phyloP scores from a whole-genome alignment of 64 coral and sea anemone genomes.

The Pachyseris speciosa region DNA sequence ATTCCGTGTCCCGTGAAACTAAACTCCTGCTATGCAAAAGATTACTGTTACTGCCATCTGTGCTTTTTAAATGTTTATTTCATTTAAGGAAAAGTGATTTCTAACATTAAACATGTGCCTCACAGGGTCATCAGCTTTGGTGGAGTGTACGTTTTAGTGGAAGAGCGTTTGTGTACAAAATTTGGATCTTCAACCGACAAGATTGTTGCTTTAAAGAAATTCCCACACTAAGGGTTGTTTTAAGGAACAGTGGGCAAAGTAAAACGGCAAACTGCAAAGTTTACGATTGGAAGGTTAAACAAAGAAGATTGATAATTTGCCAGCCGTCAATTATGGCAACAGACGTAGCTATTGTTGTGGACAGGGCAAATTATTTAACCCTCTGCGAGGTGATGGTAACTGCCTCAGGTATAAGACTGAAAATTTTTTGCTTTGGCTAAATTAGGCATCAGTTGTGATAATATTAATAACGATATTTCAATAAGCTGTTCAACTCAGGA shows the following conservation, averaged over 20 bases:
- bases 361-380: not conserved
- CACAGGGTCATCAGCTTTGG: slow-evolving; percentile 1
- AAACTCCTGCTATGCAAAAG: too few species aligned
- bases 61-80: too few species aligned
- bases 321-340: slow-evolving; percentile 9
- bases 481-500: not conserved
- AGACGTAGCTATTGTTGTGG: slow-evolving; percentile 5
- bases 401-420: slow-evolving; percentile 20
- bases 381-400: slow-evolving; percentile 52
- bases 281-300: not conserved
- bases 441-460: too few species aligned
- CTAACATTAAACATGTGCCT: not conserved
- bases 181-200: slow-evolving; percentile 15
- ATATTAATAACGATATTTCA: not conserved
- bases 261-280: slow-evolving; percentile 4
- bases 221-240: slow-evolving; percentile 3
- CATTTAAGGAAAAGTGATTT: too few species aligned
- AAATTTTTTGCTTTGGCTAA: not conserved
- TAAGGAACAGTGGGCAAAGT: not conserved
- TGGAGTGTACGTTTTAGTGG: slow-evolving; percentile 28
- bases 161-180: slow-evolving; percentile 15
- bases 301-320: slow-evolving; percentile 30
- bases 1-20: too few species aligned
- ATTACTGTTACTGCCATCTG: too few species aligned
- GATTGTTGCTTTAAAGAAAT: slow-evolving; percentile 31